phyloP scores from a whole-genome alignment of 2,888 invertebrate genomes.

The Cosmia trapezina region DNA sequence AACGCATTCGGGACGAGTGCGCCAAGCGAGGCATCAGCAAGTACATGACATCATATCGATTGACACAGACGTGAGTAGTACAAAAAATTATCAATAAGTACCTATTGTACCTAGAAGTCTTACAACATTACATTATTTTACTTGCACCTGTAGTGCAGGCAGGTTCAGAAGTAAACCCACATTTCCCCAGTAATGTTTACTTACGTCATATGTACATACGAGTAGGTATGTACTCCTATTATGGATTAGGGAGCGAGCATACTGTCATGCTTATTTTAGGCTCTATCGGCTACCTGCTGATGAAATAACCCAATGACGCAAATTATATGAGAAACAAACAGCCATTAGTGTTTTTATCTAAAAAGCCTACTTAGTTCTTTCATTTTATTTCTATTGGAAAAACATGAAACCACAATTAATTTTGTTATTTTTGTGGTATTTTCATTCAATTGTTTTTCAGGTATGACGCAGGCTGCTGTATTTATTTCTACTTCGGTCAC shows the following conservation, averaged over 20 bases:
- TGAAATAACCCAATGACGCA: background rate
- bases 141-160: no score
- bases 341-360: background rate
- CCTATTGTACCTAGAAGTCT: no score
- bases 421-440: background rate
- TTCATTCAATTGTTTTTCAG: constrained; percentile 66
- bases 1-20: constrained; percentile 93
- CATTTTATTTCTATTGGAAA: background rate
- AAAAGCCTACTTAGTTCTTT: background rate
- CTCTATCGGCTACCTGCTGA: no score
- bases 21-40: constrained; percentile 89
- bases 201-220: no score
- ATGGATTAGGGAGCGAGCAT: background rate
- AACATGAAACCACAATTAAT: constrained; percentile 1
- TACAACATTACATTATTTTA: no score
- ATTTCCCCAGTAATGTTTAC: no score
- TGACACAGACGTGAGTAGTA: constrained; percentile 95
- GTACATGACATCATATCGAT: constrained; percentile 94
- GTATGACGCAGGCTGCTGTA: constrained; percentile 98
- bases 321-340: background rate
- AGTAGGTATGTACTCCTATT: no score
- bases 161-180: no score
- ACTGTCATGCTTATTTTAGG: background rate
- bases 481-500: constrained; percentile 98
- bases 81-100: background rate